phyloP scores from a whole-genome alignment of 2,888 invertebrate genomes.

The Pyrochroa serraticornis region DNA sequence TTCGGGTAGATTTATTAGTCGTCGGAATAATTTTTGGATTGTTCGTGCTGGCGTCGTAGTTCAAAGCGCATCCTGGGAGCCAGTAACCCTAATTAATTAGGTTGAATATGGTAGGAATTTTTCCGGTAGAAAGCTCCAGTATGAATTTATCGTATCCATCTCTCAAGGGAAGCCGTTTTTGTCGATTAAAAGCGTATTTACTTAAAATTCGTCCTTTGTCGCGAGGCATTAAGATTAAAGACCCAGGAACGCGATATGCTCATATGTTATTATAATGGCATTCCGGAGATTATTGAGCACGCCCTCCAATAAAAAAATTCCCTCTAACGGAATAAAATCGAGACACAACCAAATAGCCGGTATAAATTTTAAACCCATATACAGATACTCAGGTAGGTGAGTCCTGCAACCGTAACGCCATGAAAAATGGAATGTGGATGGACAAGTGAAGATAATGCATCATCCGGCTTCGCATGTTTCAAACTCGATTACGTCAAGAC shows the following conservation, averaged over 20 bases:
- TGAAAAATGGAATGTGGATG: no score
- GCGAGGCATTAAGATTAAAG: conserved; percentile 24
- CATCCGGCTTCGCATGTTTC: no score
- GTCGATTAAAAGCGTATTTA: conserved; percentile 21
- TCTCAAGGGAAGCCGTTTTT: conserved; percentile 12
- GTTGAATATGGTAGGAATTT: conserved; percentile 14
- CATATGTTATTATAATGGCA: conserved; percentile 26
- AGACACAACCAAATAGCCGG: not conserved
- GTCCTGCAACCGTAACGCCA: no score
- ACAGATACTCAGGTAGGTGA: no score
- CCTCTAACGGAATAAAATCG: not conserved
- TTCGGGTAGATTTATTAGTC: no score
- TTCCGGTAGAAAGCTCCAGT: conserved; percentile 13
- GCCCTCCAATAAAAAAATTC: conserved; percentile 16
- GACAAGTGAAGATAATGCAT: no score
- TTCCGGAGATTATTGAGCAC: conserved; percentile 21
- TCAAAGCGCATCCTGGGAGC: not conserved
- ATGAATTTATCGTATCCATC: conserved; percentile 15
- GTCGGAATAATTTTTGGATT: conserved; percentile 1
- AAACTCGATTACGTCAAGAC: no score
- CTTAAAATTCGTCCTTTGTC: conserved; percentile 24
- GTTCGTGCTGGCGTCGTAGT: not conserved
- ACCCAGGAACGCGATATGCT: conserved; percentile 20
- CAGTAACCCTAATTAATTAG: conserved; percentile 12
- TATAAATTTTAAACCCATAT: no score